Base-by-base conservation (phyloP, 2,888 invertebrate genomes). In the Lasioglossum malachurum region DNA sequence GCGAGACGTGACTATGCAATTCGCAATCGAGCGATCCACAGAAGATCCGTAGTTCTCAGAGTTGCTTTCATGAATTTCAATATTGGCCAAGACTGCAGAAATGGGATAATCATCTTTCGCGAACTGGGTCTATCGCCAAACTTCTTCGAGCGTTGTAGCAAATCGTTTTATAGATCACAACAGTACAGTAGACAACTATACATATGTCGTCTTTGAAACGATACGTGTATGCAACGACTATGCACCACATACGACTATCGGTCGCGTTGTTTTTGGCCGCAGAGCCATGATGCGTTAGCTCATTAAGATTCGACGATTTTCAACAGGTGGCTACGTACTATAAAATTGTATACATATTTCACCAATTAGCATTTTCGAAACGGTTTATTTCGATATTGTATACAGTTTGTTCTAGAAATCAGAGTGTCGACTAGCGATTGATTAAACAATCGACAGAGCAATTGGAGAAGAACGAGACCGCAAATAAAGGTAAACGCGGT, bases 211-310 rank as follows among this genome's bases (percentile, higher is more conserved):
- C 72, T 41, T 41, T 12, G 10, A 38, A 38, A 38, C 41, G 41
- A 12, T 41, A 41, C 41, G 41, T 12, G 41, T 12, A 41, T 41
- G 41, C 41, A 41, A 41, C 41, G 2, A 41, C 41, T 12, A 41
- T 41, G 12, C 41, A 10, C 46, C 49, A 7, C 49, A 46, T 49
- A 44, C 12, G 12, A 19, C 19, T 49, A 77, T 85, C 60, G 19
- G 80, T 19, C 44, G 44, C 16, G 67, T 75, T 67, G 79, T 83
- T 86, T 74, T 49, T 69, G 69, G 44, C 14, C 57, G 71, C 44
- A 71, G 27, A 64, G 27, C 46, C 53, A 67, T 23, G 49, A 53
- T 64, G 35, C 4, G 35, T 4, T 4, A 38, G 38, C 38, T 38
- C 7, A 7, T 38, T 38, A 38, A 38, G 38, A 38, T 38, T 38